Base-by-base conservation (phyloP, 1,140 invertebrate genomes). In the Leptinotarsa texana region DNA sequence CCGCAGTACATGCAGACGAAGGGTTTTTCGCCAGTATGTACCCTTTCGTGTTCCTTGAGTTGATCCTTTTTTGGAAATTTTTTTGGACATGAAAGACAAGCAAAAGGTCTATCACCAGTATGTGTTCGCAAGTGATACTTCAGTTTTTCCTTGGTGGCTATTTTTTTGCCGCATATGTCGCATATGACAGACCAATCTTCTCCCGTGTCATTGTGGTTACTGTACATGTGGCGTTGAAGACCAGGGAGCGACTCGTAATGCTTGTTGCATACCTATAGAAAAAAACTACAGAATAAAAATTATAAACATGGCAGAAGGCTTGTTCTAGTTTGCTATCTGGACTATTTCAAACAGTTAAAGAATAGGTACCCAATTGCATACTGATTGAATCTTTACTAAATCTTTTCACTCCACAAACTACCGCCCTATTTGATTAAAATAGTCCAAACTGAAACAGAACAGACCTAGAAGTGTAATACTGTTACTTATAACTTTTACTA, bases 71-170 rank as follows among this genome's bases (percentile, higher is more conserved):
- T 75, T 3, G 77, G 69, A 48, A 82, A 82, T 27, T 83, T 82
- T 76, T 87, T 87, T 3, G 83, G 80, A 71, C 88, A 88, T 17
- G 82, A 79, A 4, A 84, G 79, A 73, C 88, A 94, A 75, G 88
- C 88, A 83, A 92, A 94, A 0, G 93, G 93, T 74, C 91, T 88
- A 80, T 93, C 90, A 3, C 93, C 93, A 61, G 91, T 93, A 85
- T 94, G 93, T 80, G 92, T 86, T 78, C 92, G 86, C 74, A 93
- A 90, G 85, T 94, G 93, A 21, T 93, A 93, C 72, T 92, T 89
- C 47, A 81, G 72, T 49, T 75, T 78, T 17, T 74, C 65, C 48
- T 78, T 78, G 63, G 91, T 87, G 17, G 92, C 92, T 82, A 94
- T 94, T 75, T 91, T 89, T 71, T 92, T 86, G 4, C 89, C 90